Evolutionary conservation across 2,888 invertebrate genomes (phyloP).

Genomic region (Mystacides longicornis): DNA sequence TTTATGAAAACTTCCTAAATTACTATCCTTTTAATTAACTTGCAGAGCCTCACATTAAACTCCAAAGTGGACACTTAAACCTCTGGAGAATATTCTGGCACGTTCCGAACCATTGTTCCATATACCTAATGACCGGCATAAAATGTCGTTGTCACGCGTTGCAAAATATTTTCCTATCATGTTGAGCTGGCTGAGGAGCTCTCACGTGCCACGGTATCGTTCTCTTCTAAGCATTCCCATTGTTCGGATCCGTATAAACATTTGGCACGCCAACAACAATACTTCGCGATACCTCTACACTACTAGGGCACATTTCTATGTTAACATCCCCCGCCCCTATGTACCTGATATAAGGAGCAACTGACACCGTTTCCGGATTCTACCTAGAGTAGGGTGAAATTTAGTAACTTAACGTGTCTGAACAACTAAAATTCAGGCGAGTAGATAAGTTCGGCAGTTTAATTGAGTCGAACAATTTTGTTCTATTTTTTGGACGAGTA

Average conservation of each 20-base stretch:
- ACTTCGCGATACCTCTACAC: too few species aligned
- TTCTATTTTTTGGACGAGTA: too few species aligned
- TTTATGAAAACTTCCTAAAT: background rate
- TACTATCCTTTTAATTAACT: background rate
- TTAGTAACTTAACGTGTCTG: too few species aligned
- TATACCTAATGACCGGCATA: background rate
- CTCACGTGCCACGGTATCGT: background rate
- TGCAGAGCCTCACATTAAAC: background rate
- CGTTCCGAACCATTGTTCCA: background rate
- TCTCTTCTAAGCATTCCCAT: background rate
- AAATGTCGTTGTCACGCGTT: background rate
- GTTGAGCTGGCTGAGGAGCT: too few species aligned
- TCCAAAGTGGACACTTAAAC: background rate
- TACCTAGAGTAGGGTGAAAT: too few species aligned
- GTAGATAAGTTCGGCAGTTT: too few species aligned
- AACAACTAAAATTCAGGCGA: too few species aligned
- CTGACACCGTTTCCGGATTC: too few species aligned
- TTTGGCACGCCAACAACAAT: background rate
- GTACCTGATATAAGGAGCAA: too few species aligned
- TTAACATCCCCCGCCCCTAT: too few species aligned
- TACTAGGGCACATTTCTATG: too few species aligned
- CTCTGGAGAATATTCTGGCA: background rate
- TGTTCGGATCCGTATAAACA: background rate
- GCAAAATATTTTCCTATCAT: background rate
- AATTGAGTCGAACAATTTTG: too few species aligned